Base-by-base conservation (phyloP, 2,113 vertebrate species). In the Archocentrus centrarchus region DNA sequence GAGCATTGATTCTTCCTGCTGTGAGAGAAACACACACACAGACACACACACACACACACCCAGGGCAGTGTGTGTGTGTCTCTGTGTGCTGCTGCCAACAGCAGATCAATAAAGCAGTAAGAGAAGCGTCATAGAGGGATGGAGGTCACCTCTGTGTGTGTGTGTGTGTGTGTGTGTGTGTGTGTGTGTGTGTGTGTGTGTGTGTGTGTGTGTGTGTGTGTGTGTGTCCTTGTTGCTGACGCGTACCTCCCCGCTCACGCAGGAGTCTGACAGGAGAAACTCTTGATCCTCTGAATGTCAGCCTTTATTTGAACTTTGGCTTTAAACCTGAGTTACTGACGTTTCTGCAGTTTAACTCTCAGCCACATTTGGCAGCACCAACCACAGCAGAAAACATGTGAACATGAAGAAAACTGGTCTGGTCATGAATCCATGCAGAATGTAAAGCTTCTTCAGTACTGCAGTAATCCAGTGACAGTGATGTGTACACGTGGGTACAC, bases 101-200 rank as follows among this genome's bases (percentile, higher is more conserved):
- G 50, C 50, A 18, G 17, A 81, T 81, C 58, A 27, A 81, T 81
- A 61, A 50, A 60, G 37, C 10, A 61, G 58, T 57, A 81, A 75
- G 66, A 75, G 64, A 53, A 24, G 79, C 66, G 61, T 73, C 39
- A 68, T 24, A 24, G 17, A 57, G 50, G n/a, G 50, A n/a, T 18
- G n/a, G 57, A 37, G 64, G 79, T 80, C 79, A 80, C 63, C 79
- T 44, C 22, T 59, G n/a, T 50, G 20, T 39, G 66, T 66, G 66
- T 35, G 30, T 60, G 75, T 64, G 61, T 39, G n/a, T 50, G 20
- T 39, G 66, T 66, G 66, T 35, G 30, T 60, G 75, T 64, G 61
- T 39, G n/a, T 50, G 20, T 39, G 66, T 66, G 66, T 35, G 30
- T 60, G 75, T 64, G 61, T 39, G n/a, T n/a, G n/a, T n/a, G n/a